Evolutionary conservation across 1,140 invertebrate genomes (phyloP).

Genomic region (Saccostrea echinata): DNA sequence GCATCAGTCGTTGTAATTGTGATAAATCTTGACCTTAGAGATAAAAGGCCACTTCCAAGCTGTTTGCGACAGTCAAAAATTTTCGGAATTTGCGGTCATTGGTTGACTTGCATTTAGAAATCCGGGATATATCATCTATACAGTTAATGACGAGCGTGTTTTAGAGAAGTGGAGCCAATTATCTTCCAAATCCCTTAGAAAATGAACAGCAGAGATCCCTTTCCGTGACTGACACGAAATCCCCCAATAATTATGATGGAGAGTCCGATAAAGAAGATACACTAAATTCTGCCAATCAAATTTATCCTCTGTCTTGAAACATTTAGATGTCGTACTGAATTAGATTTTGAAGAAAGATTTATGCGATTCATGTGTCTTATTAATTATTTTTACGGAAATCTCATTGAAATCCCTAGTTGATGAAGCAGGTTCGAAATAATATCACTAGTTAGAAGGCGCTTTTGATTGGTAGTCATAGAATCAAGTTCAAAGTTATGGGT

Average conservation of each 20-base stretch:
- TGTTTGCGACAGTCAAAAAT: conserved; percentile 17
- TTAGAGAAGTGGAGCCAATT: conserved; percentile 9
- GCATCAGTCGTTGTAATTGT: not conserved
- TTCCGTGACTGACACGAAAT: conserved; percentile 33
- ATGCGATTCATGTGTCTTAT: conserved; percentile 2
- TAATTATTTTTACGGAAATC: conserved; percentile 8
- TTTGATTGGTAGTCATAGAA: too few relatives aligned
- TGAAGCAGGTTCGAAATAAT: not conserved
- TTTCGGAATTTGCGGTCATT: conserved; percentile 10
- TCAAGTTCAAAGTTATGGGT: too few relatives aligned
- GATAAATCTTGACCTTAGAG: not conserved
- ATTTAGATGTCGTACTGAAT: conserved; percentile 30
- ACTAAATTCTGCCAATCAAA: conserved; percentile 31
- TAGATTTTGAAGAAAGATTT: not conserved
- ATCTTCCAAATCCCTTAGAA: conserved; percentile 25
- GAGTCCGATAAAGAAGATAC: not conserved
- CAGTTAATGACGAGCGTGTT: not conserved
- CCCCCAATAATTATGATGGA: conserved; percentile 28
- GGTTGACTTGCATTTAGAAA: conserved; percentile 32
- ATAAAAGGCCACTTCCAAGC: not conserved
- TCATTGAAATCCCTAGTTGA: not conserved
- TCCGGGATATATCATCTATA: not conserved
- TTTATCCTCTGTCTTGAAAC: conserved; percentile 7
- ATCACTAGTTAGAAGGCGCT: not conserved
- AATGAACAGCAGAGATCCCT: not conserved